These are phyloP conservation scores for Drosophila emarginata DNA, from an alignment of 2,888 invertebrate genomes.

Conservation along the genomic window DNA sequence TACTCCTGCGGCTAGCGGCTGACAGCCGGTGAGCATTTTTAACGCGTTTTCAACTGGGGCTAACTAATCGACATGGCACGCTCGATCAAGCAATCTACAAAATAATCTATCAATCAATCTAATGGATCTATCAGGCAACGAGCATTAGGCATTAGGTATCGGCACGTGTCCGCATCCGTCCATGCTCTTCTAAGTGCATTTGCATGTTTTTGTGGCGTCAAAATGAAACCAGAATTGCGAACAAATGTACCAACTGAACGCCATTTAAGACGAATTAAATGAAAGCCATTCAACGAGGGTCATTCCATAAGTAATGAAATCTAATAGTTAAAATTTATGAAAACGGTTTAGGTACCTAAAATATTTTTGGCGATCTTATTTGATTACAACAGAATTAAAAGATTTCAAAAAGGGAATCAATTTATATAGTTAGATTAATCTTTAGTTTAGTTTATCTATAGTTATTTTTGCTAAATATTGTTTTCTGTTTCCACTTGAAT, in stretches of 20 bases:
- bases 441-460: no score
- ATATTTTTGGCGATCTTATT: no score
- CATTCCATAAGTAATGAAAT: not conserved
- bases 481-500: no score
- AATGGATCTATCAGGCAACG: conserved; percentile 12
- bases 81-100: conserved; percentile 7
- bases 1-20: not conserved
- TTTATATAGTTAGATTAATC: no score
- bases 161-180: not conserved
- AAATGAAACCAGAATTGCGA: conserved; percentile 15
- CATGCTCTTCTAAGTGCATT: conserved; percentile 37
- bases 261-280: conserved; percentile 3
- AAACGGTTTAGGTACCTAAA: no score
- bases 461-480: no score
- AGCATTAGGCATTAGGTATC: not conserved
- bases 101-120: conserved; percentile 10
- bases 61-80: conserved; percentile 9
- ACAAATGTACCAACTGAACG: conserved; percentile 9
- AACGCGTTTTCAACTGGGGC: conserved; percentile 1
- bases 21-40: not conserved
- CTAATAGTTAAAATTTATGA: not conserved
- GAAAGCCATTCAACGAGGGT: not conserved
- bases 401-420: no score
- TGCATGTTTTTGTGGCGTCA: conserved; percentile 25
- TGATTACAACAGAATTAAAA: no score